These are phyloP conservation scores for Ovis aries DNA, from an alignment of 2,113 vertebrate genomes.

Conservation along the genomic window DNA sequence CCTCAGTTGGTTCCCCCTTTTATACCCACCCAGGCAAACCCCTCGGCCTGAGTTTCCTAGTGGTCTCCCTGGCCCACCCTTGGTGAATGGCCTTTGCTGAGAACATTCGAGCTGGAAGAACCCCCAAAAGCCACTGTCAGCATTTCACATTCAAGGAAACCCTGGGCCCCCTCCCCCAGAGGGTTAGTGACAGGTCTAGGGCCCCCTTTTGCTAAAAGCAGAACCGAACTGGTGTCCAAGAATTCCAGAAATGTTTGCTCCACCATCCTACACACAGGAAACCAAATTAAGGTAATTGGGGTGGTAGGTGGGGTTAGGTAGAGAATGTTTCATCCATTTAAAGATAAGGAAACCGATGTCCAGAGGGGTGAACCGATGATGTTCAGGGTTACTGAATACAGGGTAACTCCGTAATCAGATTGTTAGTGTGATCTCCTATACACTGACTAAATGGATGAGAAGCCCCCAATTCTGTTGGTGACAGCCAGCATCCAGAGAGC, in stretches of 20 bases:
- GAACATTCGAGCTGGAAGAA: background rate
- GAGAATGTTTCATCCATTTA: background rate
- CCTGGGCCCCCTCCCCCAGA: background rate
- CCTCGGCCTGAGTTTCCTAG: background rate
- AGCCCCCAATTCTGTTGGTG: background rate
- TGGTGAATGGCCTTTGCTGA: background rate
- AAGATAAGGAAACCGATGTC: background rate
- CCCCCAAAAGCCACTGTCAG: background rate
- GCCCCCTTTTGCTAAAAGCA: background rate
- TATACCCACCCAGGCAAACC: background rate
- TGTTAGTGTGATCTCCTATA: background rate
- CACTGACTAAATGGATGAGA: background rate
- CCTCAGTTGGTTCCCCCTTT: background rate
- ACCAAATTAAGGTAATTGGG: background rate
- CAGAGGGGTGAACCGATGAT: background rate
- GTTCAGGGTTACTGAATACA: background rate
- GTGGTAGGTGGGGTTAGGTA: background rate
- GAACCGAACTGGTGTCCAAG: conserved; percentile 5
- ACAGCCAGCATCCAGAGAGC: conserved; percentile 12
- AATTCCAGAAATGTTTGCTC: conserved; percentile 43
- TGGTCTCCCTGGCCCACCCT: no score
- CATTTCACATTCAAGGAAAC: background rate
- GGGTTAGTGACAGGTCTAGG: background rate
- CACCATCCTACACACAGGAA: background rate
- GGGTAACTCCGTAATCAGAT: background rate